Conservation (phyloP, 2,888 invertebrate species). For the Athripsodes cinereus region DNA sequence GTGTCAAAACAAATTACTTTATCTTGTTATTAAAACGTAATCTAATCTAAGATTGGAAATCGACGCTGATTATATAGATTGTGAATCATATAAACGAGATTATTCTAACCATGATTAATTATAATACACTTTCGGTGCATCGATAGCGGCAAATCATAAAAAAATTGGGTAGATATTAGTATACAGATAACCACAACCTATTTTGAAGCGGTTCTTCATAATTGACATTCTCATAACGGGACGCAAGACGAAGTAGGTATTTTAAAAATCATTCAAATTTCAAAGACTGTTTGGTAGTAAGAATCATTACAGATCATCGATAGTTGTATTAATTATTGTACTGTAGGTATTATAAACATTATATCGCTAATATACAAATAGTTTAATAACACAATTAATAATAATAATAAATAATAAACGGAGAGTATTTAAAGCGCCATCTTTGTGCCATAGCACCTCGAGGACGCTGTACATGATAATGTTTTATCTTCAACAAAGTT, state of each 20-base stretch:
- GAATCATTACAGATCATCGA: background rate
- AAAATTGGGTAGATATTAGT: background rate
- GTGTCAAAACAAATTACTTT: slow-evolving; percentile 16
- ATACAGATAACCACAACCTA: no score
- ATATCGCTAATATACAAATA: no score
- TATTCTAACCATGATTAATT: slow-evolving; percentile 10
- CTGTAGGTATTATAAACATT: no score
- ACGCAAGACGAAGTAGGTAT: background rate
- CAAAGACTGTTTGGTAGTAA: background rate
- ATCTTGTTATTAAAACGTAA: slow-evolving; percentile 15
- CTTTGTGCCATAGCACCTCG: no score
- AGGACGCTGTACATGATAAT: no score
- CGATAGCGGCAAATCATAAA: background rate
- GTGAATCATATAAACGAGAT: background rate
- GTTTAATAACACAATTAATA: no score
- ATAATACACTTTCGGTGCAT: slow-evolving; percentile 1
- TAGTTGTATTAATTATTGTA: no score
- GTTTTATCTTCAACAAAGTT: no score
- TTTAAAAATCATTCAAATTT: background rate
- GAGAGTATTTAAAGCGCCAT: no score
- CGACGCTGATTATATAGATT: slow-evolving; percentile 9
- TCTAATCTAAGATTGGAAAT: slow-evolving; percentile 12
- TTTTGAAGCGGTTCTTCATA: background rate
- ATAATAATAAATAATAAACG: no score
- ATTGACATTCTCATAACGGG: background rate